Evolutionary conservation across 2,888 invertebrate species (phyloP).

Genomic region (Lasioglossum lativentre): DNA sequence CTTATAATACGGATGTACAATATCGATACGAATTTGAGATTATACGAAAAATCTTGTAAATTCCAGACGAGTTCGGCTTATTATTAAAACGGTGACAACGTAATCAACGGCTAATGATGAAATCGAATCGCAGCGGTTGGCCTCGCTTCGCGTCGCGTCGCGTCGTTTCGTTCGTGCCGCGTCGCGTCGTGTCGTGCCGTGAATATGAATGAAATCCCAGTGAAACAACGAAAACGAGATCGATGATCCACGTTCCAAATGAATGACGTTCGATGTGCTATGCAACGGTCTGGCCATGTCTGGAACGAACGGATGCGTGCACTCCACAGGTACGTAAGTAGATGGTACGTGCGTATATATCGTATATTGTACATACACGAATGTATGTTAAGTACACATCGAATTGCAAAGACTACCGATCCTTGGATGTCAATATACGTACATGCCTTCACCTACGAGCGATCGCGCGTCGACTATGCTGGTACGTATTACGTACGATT

Average conservation of each 20-base stretch:
- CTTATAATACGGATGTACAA: not conserved
- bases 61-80: not conserved
- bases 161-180: not conserved
- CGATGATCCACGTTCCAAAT: constrained; percentile 4
- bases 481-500: not conserved
- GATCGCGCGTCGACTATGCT: not conserved
- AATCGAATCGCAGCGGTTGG: not conserved
- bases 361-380: not conserved
- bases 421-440: constrained; percentile 10
- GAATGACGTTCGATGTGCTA: constrained; percentile 8
- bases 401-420: constrained; percentile 31
- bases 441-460: not conserved
- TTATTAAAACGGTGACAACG: not conserved
- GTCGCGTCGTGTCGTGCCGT: not conserved
- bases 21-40: not conserved
- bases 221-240: constrained; percentile 14
- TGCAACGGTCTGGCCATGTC: constrained; percentile 1
- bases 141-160: not conserved
- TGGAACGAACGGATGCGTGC: not conserved
- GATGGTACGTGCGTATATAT: not conserved
- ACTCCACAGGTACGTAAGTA: not conserved
- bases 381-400: constrained; percentile 1
- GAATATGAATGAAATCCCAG: constrained; percentile 10
- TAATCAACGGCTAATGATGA: constrained; percentile 5
- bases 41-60: not conserved